phyloP scores from a whole-genome alignment of 1,140 invertebrate genomes.

The Nomia melanderi region DNA sequence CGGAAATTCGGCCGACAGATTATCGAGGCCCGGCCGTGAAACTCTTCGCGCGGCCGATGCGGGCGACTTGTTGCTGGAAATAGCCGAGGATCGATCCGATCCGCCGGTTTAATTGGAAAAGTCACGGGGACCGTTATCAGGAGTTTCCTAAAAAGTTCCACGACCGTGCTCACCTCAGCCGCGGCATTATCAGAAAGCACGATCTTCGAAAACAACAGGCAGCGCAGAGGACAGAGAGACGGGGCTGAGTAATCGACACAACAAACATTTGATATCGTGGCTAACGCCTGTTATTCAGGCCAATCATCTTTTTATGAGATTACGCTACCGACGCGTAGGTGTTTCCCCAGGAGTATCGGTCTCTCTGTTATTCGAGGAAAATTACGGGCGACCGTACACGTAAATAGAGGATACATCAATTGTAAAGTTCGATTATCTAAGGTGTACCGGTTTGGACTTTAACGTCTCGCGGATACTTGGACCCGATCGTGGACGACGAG shows the following conservation, averaged over 20 bases:
- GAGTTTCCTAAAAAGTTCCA: slow-evolving; percentile 8
- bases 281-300: neutral
- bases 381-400: no score
- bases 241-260: neutral
- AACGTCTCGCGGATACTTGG: no score
- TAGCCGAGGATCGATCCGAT: neutral
- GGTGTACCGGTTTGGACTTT: no score
- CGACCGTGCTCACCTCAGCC: neutral
- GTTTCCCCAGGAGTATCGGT: neutral
- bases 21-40: no score
- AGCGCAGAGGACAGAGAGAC: neutral
- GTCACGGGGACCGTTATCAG: neutral
- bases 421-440: no score
- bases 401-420: no score
- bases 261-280: slow-evolving; percentile 38
- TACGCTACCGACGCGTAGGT: neutral
- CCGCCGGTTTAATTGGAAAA: neutral
- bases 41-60: no score
- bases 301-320: slow-evolving; percentile 4
- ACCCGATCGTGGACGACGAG: neutral
- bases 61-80: no score
- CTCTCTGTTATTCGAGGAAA: no score
- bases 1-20: no score
- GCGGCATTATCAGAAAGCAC: slow-evolving; percentile 7
- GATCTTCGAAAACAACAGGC: slow-evolving; percentile 35